phyloP scores from a whole-genome alignment of 2,113 vertebrate genomes.

The Melanocharis versteri region DNA sequence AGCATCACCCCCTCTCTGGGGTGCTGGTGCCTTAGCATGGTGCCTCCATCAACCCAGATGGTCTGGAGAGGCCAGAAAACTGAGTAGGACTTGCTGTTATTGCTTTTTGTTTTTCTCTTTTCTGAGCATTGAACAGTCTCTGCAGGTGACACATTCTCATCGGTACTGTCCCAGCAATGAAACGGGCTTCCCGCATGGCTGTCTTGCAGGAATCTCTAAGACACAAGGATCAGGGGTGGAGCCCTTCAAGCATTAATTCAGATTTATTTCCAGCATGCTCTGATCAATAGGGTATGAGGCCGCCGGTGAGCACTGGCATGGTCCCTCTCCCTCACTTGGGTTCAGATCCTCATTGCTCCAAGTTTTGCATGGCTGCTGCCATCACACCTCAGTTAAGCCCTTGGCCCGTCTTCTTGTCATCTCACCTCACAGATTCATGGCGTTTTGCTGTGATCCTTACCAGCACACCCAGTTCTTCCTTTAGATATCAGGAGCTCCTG shows the following conservation, averaged over 20 bases:
- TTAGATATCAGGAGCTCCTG: background rate
- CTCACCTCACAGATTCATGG: background rate
- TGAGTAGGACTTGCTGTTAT: background rate
- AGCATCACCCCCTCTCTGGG: background rate
- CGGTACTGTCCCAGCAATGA: background rate
- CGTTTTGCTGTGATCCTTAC: background rate
- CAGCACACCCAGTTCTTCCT: background rate
- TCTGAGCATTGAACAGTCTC: background rate
- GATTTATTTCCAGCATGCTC: background rate
- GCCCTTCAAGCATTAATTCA: background rate
- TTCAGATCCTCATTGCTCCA: background rate
- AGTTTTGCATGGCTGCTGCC: background rate
- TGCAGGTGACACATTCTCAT: fast-evolving
- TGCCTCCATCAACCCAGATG: background rate
- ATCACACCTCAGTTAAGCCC: background rate
- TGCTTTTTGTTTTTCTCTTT: background rate
- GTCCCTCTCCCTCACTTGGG: background rate
- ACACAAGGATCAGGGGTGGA: background rate
- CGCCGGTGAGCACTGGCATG: background rate
- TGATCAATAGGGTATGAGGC: background rate
- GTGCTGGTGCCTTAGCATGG: fast-evolving
- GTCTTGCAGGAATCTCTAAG: background rate
- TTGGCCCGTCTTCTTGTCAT: background rate
- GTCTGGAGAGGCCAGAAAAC: background rate
- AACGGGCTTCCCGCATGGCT: background rate